A percentile compares a stretch with the other conserved stretches of the same genome.
Evolutionary conservation across 2,113 vertebrate genomes (phyloP).

Genomic region (Anarrhichthys ocellatus): DNA sequence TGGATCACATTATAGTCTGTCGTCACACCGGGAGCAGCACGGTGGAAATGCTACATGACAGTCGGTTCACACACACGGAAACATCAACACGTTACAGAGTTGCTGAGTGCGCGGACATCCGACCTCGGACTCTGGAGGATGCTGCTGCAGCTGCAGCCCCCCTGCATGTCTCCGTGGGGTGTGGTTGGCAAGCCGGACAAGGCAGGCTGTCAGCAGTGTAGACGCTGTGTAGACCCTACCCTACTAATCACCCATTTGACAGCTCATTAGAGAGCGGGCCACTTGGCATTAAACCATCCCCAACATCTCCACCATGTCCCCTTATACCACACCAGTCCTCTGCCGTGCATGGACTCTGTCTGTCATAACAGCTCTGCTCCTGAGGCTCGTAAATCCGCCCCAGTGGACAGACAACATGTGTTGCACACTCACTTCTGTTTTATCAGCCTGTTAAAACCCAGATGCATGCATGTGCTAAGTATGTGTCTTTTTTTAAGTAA

Average conservation of each 20-base stretch:
- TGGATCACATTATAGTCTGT: constrained; percentile 2
- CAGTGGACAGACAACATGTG: constrained; percentile 67
- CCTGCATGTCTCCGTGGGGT: constrained; percentile 69
- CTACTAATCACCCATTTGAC: constrained; percentile 59
- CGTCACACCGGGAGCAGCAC: neutral
- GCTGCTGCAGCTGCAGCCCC: constrained; percentile 42
- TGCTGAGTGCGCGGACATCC: constrained; percentile 42
- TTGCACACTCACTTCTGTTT: constrained; percentile 51
- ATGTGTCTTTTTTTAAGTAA: neutral
- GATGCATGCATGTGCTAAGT: constrained; percentile 1
- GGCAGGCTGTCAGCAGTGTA: constrained; percentile 29
- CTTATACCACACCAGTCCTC: neutral
- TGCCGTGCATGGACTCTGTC: no score
- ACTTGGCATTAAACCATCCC: constrained; percentile 26
- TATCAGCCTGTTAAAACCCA: constrained; percentile 42
- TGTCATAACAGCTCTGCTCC: constrained; percentile 50
- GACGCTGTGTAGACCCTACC: neutral
- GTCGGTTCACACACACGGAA: neutral
- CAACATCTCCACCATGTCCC: constrained; percentile 1
- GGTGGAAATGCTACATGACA: constrained; percentile 5
- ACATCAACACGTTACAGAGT: constrained; percentile 1
- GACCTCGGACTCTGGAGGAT: constrained; percentile 60
- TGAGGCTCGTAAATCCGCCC: constrained; percentile 48
- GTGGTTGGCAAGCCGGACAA: constrained; percentile 72
- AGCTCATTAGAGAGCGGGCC: constrained; percentile 48